Evolutionary conservation across 37 sponge, comb jelly and placozoan genomes (phyloP).

Genomic region (Beroe forskalii): DNA sequence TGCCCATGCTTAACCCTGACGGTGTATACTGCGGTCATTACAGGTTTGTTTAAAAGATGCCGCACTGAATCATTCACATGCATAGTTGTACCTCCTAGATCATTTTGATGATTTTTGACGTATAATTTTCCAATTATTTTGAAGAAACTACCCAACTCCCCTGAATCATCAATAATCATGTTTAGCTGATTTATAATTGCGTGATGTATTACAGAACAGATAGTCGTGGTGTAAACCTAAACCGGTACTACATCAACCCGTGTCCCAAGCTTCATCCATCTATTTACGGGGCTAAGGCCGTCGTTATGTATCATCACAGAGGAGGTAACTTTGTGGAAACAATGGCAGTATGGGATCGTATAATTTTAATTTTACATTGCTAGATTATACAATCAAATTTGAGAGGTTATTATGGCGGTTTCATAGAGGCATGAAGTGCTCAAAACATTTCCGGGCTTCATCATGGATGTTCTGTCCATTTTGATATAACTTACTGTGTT

Average conservation of each 20-base stretch:
- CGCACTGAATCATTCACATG: no score
- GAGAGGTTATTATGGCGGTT: no score
- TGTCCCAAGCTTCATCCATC: constrained; percentile 80
- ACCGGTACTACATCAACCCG: constrained; percentile 88
- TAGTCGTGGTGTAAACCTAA: constrained; percentile 84
- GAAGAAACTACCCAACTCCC: no score
- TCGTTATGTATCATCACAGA: constrained; percentile 80
- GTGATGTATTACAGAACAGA: constrained; percentile 70
- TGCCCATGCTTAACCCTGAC: constrained; percentile 97
- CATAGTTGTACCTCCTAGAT: no score
- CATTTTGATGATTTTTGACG: no score
- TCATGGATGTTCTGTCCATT: no score
- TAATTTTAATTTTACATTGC: not conserved
- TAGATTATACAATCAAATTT: not conserved
- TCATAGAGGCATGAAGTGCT: no score
- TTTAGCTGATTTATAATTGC: not conserved
- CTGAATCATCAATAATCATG: no score
- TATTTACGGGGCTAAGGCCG: constrained; percentile 75
- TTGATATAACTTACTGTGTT: no score
- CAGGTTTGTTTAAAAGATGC: constrained; percentile 20
- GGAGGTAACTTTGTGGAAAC: not conserved
- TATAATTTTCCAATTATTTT: no score
- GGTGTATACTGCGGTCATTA: constrained; percentile 69
- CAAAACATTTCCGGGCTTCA: no score
- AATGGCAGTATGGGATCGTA: not conserved